phyloP scores from a whole-genome alignment of 2,888 invertebrate species.

The Escarpia spicata region DNA sequence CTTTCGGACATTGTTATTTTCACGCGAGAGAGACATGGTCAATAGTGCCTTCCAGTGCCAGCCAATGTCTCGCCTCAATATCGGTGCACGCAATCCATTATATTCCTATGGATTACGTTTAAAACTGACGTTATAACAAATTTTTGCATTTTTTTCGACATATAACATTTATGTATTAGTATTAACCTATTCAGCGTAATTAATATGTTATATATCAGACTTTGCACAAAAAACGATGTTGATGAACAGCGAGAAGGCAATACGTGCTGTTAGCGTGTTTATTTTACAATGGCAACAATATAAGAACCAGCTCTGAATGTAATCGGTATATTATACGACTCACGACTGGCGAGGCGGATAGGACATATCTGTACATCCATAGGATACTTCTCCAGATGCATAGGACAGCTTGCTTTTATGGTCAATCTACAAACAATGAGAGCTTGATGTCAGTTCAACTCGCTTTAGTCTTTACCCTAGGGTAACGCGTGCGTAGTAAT shows the following conservation, averaged over 20 bases:
- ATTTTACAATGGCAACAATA: neutral
- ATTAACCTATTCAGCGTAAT: neutral
- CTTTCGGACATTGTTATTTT: too few species aligned
- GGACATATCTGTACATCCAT: conserved; percentile 87
- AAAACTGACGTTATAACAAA: too few species aligned
- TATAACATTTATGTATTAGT: too few species aligned
- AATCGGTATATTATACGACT: conserved; percentile 65
- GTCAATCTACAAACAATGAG: conserved; percentile 72
- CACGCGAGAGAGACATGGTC: too few species aligned
- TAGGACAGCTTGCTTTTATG: conserved; percentile 84
- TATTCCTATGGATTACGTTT: too few species aligned
- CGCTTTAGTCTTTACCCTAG: neutral
- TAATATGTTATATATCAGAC: neutral
- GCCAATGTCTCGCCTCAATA: too few species aligned
- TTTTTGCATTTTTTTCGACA: too few species aligned
- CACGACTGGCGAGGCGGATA: conserved; percentile 81
- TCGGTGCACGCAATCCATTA: too few species aligned
- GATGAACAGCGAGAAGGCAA: neutral
- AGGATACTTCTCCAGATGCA: conserved; percentile 86
- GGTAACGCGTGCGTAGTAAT: neutral
- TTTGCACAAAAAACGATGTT: neutral
- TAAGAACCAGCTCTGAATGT: neutral
- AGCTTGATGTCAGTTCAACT: neutral
- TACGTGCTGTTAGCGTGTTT: neutral
- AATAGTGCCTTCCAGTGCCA: too few species aligned